Percentiles rank a stretch among this genome's conserved stretches.
phyloP scores from a whole-genome alignment of 2,888 invertebrate species.

The Petrophora chlorosata region DNA sequence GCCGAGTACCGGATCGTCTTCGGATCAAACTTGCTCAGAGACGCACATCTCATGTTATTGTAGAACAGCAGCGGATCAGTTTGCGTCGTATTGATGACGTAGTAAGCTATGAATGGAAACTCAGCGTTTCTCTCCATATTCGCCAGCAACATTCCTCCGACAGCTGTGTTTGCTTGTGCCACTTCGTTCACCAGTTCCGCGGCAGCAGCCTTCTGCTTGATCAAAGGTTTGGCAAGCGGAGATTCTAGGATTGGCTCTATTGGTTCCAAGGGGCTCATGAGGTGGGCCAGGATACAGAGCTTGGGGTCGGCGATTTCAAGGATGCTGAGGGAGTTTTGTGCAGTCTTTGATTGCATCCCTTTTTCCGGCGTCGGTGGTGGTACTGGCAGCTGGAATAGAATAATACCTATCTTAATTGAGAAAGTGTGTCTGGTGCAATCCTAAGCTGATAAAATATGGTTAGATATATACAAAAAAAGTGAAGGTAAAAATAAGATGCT shows the following conservation, averaged over 20 bases:
- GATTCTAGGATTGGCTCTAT: slow-evolving; percentile 94
- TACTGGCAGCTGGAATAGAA: slow-evolving; percentile 80
- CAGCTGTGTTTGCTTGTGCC: slow-evolving; percentile 88
- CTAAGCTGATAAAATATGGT: no score
- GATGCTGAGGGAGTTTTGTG: slow-evolving; percentile 87
- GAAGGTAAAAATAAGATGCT: no score
- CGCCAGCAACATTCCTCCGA: slow-evolving; percentile 93
- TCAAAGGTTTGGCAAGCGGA: slow-evolving; percentile 90
- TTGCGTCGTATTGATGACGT: slow-evolving; percentile 94
- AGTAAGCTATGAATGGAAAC: slow-evolving; percentile 96
- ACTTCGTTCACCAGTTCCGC: slow-evolving; percentile 90
- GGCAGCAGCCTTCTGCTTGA: slow-evolving; percentile 90
- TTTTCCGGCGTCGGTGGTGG: slow-evolving; percentile 86
- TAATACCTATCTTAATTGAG: not conserved
- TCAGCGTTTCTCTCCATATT: slow-evolving; percentile 96
- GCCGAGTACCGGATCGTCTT: slow-evolving; percentile 90
- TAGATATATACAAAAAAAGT: no score
- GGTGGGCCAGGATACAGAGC: slow-evolving; percentile 92
- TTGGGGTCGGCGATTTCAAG: slow-evolving; percentile 95
- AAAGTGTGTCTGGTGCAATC: no score
- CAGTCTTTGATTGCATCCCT: slow-evolving; percentile 83
- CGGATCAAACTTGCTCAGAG: slow-evolving; percentile 94
- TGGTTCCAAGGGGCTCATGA: slow-evolving; percentile 94
- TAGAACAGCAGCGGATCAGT: slow-evolving; percentile 94
- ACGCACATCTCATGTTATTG: slow-evolving; percentile 92